These are phyloP conservation scores for Noctua janthina DNA, from an alignment of 2,888 invertebrate genomes.

Conservation along the genomic window DNA sequence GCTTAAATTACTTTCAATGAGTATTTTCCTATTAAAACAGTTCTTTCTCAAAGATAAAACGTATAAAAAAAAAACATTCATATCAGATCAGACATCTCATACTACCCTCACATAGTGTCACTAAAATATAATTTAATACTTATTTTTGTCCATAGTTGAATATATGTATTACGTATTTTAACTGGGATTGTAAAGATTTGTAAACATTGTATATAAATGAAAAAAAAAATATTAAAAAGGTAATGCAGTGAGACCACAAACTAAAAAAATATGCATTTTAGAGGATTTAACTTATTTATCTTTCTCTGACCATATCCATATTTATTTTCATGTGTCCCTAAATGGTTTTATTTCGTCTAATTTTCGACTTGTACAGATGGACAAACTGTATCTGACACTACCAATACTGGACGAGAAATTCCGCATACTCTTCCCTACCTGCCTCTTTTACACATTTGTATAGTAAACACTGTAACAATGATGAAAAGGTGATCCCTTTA, in stretches of 20 bases:
- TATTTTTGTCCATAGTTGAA: constrained; percentile 59
- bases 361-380: background rate
- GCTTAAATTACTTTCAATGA: background rate
- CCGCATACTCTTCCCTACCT: background rate
- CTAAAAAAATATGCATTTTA: constrained; percentile 6
- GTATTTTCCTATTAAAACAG: background rate
- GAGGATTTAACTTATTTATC: constrained; percentile 1
- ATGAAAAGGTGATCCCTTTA: background rate
- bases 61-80: background rate
- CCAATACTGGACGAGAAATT: background rate
- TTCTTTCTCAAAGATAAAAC: background rate
- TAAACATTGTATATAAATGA: constrained; percentile 52
- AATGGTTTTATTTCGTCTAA: background rate
- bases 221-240: constrained; percentile 9
- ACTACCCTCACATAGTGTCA: constrained; percentile 38
- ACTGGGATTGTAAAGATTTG: constrained; percentile 48
- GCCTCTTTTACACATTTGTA: background rate
- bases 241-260: constrained; percentile 66
- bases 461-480: background rate
- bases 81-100: constrained; percentile 36
- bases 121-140: constrained; percentile 33
- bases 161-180: constrained; percentile 35
- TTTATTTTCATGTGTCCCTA: background rate
- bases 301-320: constrained; percentile 2
- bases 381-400: background rate